Conservation (phyloP, 2,113 vertebrate species). For the Aspiorhynchus laticeps region DNA sequence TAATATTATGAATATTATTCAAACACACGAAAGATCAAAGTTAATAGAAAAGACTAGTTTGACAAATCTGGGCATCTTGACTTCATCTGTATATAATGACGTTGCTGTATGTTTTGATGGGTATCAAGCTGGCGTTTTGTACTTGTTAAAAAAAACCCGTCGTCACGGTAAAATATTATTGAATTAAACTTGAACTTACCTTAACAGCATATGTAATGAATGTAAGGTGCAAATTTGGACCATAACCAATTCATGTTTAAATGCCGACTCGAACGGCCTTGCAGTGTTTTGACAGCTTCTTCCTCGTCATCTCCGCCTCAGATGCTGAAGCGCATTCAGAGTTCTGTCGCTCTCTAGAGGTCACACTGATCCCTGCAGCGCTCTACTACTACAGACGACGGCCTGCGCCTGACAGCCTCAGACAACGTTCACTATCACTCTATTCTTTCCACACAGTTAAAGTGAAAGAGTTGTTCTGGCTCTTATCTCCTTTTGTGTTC, state of each 20-base stretch:
- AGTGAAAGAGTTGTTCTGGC: background rate
- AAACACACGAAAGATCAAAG: background rate
- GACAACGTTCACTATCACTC: background rate
- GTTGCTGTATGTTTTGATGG: background rate
- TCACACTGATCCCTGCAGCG: background rate
- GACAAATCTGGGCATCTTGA: background rate
- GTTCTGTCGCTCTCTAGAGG: conserved; percentile 19
- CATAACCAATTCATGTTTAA: background rate
- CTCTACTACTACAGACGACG: background rate
- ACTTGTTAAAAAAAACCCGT: background rate
- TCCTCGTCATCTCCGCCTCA: background rate
- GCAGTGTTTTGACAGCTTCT: conserved; percentile 37
- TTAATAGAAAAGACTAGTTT: background rate
- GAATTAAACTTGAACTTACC: background rate
- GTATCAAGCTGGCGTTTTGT: conserved; percentile 1
- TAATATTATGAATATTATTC: background rate
- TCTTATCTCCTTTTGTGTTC: no score
- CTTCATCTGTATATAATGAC: background rate
- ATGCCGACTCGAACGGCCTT: background rate
- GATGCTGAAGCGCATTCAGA: background rate
- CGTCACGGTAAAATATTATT: background rate
- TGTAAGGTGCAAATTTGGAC: background rate
- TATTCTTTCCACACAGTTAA: background rate
- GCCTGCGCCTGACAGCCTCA: background rate
- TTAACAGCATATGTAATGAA: background rate